phyloP scores from a whole-genome alignment of 1,140 invertebrate genomes.

The Zaprionus ornatus region DNA sequence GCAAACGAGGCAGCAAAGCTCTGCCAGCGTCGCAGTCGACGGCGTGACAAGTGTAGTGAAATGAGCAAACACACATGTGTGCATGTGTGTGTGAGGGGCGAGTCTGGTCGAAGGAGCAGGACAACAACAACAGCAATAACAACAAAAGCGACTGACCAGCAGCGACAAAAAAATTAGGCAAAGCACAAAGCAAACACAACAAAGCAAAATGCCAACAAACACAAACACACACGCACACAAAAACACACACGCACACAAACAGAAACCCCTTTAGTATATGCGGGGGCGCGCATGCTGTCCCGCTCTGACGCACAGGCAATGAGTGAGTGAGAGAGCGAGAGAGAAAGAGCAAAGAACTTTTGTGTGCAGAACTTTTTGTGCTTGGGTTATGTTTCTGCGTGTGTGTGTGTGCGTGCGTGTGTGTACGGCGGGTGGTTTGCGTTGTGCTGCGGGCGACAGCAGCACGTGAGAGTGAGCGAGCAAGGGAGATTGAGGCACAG shows the following conservation, averaged over 20 bases:
- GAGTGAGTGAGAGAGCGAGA: slow-evolving; percentile 32
- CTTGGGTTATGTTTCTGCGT: slow-evolving; percentile 8
- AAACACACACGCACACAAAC: slow-evolving; percentile 17
- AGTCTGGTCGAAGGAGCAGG: slow-evolving; percentile 15
- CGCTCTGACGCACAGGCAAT: slow-evolving; percentile 37
- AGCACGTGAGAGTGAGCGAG: too few relatives aligned
- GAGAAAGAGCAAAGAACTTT: slow-evolving; percentile 28
- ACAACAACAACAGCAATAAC: slow-evolving; percentile 13
- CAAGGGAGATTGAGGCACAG: not conserved
- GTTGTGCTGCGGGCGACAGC: not conserved
- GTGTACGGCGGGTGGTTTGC: slow-evolving; percentile 2
- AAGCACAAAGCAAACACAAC: slow-evolving; percentile 57
- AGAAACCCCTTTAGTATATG: slow-evolving; percentile 34
- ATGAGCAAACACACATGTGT: slow-evolving; percentile 50
- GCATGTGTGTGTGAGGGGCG: not conserved
- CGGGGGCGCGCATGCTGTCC: slow-evolving; percentile 66
- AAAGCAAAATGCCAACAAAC: slow-evolving; percentile 62
- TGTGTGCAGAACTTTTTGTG: slow-evolving; percentile 34
- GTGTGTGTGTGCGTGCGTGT: not conserved
- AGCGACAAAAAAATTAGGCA: slow-evolving; percentile 53
- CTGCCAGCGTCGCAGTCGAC: slow-evolving; percentile 36
- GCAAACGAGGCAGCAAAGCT: slow-evolving; percentile 35
- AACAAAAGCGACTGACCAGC: slow-evolving; percentile 58
- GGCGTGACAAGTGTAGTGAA: slow-evolving; percentile 69
- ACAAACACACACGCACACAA: slow-evolving; percentile 32